Conservation (phyloP, 2,888 invertebrate genomes). For the Anagyrus pseudococci region DNA sequence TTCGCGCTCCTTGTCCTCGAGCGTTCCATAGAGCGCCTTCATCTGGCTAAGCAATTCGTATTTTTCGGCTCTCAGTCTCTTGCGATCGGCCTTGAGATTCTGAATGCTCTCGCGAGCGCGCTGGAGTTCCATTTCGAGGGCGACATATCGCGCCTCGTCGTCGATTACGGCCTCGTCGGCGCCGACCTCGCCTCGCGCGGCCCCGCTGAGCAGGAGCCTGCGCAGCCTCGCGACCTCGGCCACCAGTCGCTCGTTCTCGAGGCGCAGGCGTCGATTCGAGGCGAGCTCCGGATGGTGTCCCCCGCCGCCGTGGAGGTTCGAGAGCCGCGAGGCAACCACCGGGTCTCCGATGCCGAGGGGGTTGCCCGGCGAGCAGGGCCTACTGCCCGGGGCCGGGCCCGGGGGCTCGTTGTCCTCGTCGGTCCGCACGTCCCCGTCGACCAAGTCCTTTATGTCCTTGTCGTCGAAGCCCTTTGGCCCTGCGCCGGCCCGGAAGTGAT, state of each 20-base stretch:
- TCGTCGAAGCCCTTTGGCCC: constrained; percentile 53
- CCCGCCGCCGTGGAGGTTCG: constrained; percentile 54
- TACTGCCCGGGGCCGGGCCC: constrained; percentile 57
- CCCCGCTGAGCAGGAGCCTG: constrained; percentile 71
- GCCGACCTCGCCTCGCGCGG: constrained; percentile 67
- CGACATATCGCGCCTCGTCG: constrained; percentile 66
- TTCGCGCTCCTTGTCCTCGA: constrained; percentile 95
- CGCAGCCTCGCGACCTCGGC: constrained; percentile 75
- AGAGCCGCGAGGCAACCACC: constrained; percentile 55
- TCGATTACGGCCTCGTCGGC: constrained; percentile 65
- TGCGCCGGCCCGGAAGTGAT: constrained; percentile 50
- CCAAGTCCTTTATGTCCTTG: constrained; percentile 53
- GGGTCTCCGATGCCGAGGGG: constrained; percentile 56
- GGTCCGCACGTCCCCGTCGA: constrained; percentile 56
- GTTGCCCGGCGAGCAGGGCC: constrained; percentile 56
- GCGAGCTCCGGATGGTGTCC: constrained; percentile 66
- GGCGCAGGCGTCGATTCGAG: constrained; percentile 69
- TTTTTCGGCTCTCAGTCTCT: constrained; percentile 91
- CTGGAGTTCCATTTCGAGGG: constrained; percentile 75
- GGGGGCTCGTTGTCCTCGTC: constrained; percentile 62
- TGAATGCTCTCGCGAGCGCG: constrained; percentile 81
- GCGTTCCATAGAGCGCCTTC: constrained; percentile 90
- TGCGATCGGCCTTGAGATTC: constrained; percentile 88
- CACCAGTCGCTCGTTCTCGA: constrained; percentile 80
- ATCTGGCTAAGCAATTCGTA: constrained; percentile 92